phyloP scores from a whole-genome alignment of 2,113 vertebrate genomes.

The Halcyon senegalensis region DNA sequence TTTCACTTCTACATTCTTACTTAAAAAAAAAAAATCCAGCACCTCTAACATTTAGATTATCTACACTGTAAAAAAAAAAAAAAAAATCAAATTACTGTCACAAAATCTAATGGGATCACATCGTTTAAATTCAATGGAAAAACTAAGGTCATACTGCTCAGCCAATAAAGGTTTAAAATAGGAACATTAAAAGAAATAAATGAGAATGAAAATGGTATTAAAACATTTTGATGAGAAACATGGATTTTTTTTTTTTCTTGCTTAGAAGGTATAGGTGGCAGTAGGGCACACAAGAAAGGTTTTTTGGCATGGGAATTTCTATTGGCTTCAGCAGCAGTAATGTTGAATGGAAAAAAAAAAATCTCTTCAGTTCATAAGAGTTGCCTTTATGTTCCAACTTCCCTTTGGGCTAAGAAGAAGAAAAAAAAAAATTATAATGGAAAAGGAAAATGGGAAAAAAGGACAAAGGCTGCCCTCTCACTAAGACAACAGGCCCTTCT shows the following conservation, averaged over 20 bases:
- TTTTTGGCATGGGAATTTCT: background rate
- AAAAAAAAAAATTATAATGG: background rate
- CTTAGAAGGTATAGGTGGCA: background rate
- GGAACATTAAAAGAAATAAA: slow-evolving; percentile 23
- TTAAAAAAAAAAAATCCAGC: background rate
- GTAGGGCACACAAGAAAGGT: background rate
- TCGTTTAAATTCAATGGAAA: slow-evolving; percentile 13
- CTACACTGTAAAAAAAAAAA: slow-evolving; percentile 40
- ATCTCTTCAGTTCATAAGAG: background rate
- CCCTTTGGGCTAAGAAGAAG: background rate
- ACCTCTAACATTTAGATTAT: slow-evolving; percentile 49
- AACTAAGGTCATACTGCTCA: slow-evolving; percentile 18
- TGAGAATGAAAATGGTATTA: slow-evolving; percentile 1
- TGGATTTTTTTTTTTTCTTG: background rate
- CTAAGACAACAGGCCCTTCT: background rate
- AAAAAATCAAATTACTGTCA: slow-evolving; percentile 51
- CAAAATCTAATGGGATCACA: slow-evolving; percentile 38
- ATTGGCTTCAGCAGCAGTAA: background rate
- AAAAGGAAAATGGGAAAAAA: background rate
- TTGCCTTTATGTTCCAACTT: background rate
- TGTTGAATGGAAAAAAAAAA: background rate
- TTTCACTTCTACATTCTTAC: background rate
- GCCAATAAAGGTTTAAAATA: slow-evolving; percentile 41
- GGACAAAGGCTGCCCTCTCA: background rate
- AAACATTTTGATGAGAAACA: background rate